Conservation (phyloP, 2,888 invertebrate species). For the Cryptocephalus primarius region DNA sequence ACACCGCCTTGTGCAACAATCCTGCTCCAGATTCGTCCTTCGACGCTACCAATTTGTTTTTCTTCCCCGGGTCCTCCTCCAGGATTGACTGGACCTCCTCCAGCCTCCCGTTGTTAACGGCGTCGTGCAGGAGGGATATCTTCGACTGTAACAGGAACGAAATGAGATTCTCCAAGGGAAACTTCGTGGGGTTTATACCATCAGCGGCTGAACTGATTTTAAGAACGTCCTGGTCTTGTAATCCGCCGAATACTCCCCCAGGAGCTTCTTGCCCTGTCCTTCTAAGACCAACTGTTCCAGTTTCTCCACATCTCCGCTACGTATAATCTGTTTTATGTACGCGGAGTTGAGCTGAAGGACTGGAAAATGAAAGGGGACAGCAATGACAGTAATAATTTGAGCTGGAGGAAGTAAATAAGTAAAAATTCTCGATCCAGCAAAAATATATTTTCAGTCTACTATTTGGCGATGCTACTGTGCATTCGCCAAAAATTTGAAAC, state of each 20-base stretch:
- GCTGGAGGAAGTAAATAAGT: no score
- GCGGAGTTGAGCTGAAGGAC: conserved; percentile 43
- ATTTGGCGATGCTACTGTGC: no score
- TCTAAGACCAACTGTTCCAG: conserved; percentile 56
- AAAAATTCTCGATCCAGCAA: no score
- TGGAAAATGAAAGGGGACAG: conserved; percentile 21
- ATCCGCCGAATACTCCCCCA: conserved; percentile 53
- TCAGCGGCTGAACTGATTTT: conserved; percentile 54
- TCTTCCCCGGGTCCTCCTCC: conserved; percentile 35
- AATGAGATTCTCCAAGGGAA: no score
- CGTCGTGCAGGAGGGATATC: conserved; percentile 65
- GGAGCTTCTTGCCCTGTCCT: conserved; percentile 54
- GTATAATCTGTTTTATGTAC: conserved; percentile 44
- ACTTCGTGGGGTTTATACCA: conserved; percentile 40
- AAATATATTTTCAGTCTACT: no score
- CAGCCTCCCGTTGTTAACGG: conserved; percentile 63
- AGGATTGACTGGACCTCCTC: conserved; percentile 49
- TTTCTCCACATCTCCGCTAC: conserved; percentile 52
- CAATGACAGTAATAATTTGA: no score
- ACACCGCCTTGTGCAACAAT: conserved; percentile 70
- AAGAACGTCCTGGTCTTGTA: conserved; percentile 52
- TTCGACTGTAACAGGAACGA: conserved; percentile 42
- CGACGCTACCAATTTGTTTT: conserved; percentile 47
- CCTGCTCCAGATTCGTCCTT: conserved; percentile 61
- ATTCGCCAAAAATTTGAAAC: no score